Evolutionary conservation across 1,140 invertebrate genomes (phyloP).

Genomic region (Antheraea pernyi): DNA sequence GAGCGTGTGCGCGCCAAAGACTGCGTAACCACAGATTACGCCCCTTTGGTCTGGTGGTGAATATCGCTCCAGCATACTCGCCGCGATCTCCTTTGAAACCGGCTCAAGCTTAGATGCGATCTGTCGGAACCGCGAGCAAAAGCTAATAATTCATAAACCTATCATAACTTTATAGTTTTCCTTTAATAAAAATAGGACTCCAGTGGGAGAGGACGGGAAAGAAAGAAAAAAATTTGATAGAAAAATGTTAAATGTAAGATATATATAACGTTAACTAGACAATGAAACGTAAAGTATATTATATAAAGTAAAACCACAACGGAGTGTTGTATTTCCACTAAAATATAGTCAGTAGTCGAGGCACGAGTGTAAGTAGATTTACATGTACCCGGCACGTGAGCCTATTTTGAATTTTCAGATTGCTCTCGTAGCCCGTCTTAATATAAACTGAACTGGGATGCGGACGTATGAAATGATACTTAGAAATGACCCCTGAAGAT

Average conservation of each 20-base stretch:
- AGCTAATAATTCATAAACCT: no score
- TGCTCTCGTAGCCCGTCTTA: conserved; percentile 31
- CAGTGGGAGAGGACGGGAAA: not conserved
- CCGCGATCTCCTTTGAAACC: no score
- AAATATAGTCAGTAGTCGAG: conserved; percentile 50
- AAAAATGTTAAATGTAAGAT: not conserved
- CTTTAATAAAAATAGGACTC: not conserved
- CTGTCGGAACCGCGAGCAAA: no score
- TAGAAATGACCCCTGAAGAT: not conserved
- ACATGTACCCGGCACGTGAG: conserved; percentile 69
- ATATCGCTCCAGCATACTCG: no score
- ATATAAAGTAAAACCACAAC: conserved; percentile 21
- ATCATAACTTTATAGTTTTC: not conserved
- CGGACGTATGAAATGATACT: conserved; percentile 8
- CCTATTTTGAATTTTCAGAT: conserved; percentile 67
- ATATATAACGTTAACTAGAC: not conserved
- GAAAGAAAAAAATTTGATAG: not conserved
- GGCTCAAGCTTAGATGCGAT: no score
- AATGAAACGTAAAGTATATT: not conserved
- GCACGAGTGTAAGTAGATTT: conserved; percentile 70
- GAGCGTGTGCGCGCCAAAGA: no score
- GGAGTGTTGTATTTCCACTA: conserved; percentile 43
- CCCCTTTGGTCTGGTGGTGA: no score
- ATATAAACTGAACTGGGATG: conserved; percentile 26
- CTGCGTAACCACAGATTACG: no score